Conservation (phyloP, 1,140 invertebrate genomes). For the Drosophila tani region DNA sequence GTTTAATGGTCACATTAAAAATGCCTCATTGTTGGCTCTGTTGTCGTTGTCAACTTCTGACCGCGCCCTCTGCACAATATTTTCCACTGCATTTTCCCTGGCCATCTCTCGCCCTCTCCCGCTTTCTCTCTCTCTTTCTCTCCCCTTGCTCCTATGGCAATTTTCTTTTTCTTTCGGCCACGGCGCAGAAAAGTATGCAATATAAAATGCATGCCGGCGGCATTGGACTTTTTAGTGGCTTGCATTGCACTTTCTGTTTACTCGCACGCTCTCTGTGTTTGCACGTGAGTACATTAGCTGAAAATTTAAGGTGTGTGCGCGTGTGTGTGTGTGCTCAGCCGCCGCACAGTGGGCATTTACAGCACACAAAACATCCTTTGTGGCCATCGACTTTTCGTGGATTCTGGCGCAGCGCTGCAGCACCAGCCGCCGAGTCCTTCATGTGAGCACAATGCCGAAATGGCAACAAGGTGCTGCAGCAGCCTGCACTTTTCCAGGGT, state of each 20-base stretch:
- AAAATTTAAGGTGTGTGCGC: conserved; percentile 38
- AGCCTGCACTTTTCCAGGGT: conserved; percentile 22
- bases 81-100: conserved; percentile 64
- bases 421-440: conserved; percentile 21
- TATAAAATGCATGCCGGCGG: conserved; percentile 48
- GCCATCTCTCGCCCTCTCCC: neutral
- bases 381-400: conserved; percentile 36
- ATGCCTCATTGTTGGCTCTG: conserved; percentile 71
- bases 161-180: conserved; percentile 43
- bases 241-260: conserved; percentile 55
- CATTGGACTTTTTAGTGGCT: conserved; percentile 57
- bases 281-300: conserved; percentile 54
- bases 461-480: conserved; percentile 44
- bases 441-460: conserved; percentile 37
- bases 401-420: conserved; percentile 13
- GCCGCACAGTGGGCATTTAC: conserved; percentile 50
- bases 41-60: conserved; percentile 63
- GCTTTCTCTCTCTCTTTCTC: neutral
- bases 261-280: conserved; percentile 17
- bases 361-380: conserved; percentile 54
- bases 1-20: conserved; percentile 81
- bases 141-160: neutral
- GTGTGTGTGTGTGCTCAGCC: conserved; percentile 16
- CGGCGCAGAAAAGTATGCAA: conserved; percentile 55
- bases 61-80: conserved; percentile 67